Conservation (phyloP, 30 jellyfish, hydroid and myxozoan genomes). For the Mastigias papua region DNA sequence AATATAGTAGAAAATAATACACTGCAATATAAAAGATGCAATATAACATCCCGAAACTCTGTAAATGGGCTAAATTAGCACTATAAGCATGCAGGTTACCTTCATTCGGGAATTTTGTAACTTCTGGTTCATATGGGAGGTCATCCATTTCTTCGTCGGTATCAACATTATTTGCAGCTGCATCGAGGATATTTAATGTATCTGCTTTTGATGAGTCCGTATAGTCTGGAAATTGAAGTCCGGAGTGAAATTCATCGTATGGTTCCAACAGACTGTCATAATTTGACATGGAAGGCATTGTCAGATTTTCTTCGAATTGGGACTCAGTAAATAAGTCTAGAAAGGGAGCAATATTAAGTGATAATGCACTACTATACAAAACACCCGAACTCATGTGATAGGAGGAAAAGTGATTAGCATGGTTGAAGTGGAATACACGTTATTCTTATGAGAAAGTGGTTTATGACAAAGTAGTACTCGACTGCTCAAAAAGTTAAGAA, state of each 20-base stretch:
- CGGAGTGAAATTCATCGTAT: conserved; percentile 81
- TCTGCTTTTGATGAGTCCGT: conserved; percentile 31
- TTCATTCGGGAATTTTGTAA: background rate
- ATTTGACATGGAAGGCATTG: conserved; percentile 84
- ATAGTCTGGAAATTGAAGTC: conserved; percentile 68
- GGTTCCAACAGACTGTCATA: conserved; percentile 88
- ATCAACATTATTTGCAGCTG: conserved; percentile 64
- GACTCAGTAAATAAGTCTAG: conserved; percentile 50
- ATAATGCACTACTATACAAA: no score
- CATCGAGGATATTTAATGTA: conserved; percentile 8
- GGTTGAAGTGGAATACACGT: no score
- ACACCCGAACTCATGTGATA: no score
- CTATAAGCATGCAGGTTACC: no score
- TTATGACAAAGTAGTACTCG: no score
- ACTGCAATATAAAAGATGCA: no score
- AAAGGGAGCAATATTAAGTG: background rate
- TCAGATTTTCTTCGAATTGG: conserved; percentile 53
- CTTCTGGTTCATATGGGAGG: conserved; percentile 73
- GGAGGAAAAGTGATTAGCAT: no score
- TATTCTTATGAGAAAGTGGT: no score
- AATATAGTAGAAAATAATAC: no score
- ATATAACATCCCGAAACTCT: no score
- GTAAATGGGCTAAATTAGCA: no score
- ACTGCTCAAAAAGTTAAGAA: no score
- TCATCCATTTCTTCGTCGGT: conserved; percentile 80